Conservation (phyloP, 2,113 vertebrate species). For the Haemorhous mexicanus region DNA sequence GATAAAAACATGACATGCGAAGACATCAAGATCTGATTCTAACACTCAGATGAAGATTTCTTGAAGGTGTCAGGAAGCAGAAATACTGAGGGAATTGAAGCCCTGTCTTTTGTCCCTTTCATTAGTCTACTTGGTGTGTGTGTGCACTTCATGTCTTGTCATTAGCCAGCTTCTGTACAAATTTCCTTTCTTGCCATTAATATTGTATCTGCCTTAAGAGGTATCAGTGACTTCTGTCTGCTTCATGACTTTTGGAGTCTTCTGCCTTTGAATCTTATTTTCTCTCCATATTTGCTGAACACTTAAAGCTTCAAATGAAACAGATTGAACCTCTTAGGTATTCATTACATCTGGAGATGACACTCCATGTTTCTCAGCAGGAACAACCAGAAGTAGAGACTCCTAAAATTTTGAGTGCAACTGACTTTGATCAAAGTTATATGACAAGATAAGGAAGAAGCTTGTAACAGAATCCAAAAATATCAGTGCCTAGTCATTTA, state of each 20-base stretch:
- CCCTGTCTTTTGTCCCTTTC: not conserved
- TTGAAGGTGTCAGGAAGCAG: not conserved
- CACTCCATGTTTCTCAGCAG: not conserved
- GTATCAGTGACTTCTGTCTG: not conserved
- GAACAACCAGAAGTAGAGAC: not conserved
- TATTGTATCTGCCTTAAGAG: not conserved
- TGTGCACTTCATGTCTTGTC: not conserved
- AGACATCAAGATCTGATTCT: not conserved
- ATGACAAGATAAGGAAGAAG: not conserved
- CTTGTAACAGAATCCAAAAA: constrained; percentile 15
- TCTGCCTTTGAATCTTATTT: not conserved
- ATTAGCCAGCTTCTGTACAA: not conserved
- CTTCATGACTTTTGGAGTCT: not conserved
- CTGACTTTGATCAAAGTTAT: constrained; percentile 24
- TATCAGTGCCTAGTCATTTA: not conserved
- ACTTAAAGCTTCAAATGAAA: not conserved
- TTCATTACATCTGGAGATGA: not conserved
- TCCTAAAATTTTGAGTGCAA: not conserved
- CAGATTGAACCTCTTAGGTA: not conserved
- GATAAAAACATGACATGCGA: not conserved
- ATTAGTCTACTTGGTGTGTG: not conserved
- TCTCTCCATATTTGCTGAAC: not conserved
- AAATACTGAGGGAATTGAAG: not conserved
- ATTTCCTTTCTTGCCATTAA: not conserved
- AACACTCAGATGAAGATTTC: not conserved